phyloP scores from a whole-genome alignment of 2,797 vertebrate species.

The Sternotherus odoratus region DNA sequence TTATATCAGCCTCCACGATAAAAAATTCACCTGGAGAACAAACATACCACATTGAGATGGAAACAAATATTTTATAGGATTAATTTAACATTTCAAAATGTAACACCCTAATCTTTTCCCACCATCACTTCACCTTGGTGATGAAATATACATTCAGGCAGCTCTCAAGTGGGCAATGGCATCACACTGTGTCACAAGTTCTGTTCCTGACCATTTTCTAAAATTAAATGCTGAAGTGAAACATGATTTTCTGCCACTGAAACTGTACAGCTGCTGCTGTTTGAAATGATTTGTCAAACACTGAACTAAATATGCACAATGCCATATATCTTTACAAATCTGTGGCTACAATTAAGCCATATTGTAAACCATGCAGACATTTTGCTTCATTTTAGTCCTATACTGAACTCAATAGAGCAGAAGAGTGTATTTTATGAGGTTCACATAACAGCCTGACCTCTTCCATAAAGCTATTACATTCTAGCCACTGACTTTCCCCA shows the following conservation, averaged over 20 bases:
- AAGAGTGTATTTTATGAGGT: not conserved
- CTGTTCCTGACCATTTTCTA: not conserved
- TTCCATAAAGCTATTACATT: not conserved
- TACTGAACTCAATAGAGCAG: not conserved
- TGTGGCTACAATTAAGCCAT: not conserved
- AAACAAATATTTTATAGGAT: accelerated
- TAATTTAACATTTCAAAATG: not conserved
- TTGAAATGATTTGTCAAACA: not conserved
- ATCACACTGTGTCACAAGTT: accelerated
- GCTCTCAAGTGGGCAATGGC: not conserved
- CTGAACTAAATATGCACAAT: not conserved
- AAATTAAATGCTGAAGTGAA: not conserved
- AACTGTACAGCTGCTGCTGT: not conserved
- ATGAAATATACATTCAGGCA: not conserved
- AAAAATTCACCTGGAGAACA: constrained; percentile 87
- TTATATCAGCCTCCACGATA: constrained; percentile 92
- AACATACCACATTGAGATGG: not conserved
- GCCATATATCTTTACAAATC: not conserved
- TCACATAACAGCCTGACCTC: not conserved
- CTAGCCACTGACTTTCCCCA: not conserved
- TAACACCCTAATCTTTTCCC: not conserved
- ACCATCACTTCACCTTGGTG: not conserved
- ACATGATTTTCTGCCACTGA: not conserved
- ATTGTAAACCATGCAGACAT: not conserved
- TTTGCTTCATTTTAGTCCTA: not conserved